Evolutionary conservation across 2,888 invertebrate genomes (phyloP).

Genomic region (Creontiades dilutus): DNA sequence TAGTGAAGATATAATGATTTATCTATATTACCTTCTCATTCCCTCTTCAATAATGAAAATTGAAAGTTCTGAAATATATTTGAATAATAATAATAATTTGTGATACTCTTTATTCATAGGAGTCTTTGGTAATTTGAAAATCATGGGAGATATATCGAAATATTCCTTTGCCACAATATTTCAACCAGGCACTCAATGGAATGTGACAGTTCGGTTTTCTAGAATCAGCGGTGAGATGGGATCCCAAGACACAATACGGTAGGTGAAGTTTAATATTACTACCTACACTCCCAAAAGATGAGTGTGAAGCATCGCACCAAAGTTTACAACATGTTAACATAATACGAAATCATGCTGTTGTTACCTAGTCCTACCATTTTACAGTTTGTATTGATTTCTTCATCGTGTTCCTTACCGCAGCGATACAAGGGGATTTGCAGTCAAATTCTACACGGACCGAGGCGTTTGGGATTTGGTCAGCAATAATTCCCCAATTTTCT

Average conservation of each 20-base stretch:
- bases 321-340: too few species aligned
- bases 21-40: too few species aligned
- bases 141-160: slow-evolving; percentile 87
- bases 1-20: too few species aligned
- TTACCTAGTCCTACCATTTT: too few species aligned
- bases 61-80: too few species aligned
- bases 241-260: slow-evolving; percentile 83
- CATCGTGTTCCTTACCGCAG: slow-evolving; percentile 75
- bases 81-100: too few species aligned
- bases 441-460: slow-evolving; percentile 80
- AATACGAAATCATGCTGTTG: too few species aligned
- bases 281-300: too few species aligned
- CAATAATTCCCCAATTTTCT: slow-evolving; percentile 82
- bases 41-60: too few species aligned
- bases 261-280: not conserved
- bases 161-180: slow-evolving; percentile 11
- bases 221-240: slow-evolving; percentile 94
- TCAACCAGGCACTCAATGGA: slow-evolving; percentile 11
- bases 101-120: slow-evolving; percentile 68
- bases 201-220: slow-evolving; percentile 84
- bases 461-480: slow-evolving; percentile 80
- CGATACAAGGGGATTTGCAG: slow-evolving; percentile 80
- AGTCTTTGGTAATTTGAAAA: slow-evolving; percentile 82
- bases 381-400: too few species aligned
- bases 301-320: too few species aligned